Base-by-base conservation (phyloP, 2,888 invertebrate genomes). In the Drosophila monieri region DNA sequence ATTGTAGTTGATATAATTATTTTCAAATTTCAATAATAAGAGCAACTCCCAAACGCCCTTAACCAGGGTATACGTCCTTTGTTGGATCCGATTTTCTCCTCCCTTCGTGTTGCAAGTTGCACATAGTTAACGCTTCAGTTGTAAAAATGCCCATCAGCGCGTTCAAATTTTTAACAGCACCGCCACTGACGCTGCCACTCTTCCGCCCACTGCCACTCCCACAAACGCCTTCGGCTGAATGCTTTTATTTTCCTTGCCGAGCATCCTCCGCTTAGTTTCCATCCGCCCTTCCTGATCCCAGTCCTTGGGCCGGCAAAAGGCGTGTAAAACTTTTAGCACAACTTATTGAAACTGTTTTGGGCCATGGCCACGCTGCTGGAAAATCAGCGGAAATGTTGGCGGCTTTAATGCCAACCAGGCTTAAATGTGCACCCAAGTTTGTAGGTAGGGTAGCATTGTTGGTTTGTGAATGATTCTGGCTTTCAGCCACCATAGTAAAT, bases 61-160 rank as follows among this genome's bases (percentile, higher is more conserved):
- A 3, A 9, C 10, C 39, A 43, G 43, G 43, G 21, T 43, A 43
- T 18, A 2, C 12, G 9, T 32, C 39, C 37, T 3, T 35, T 15
- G 37, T 46, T 39, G 47, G 14, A 14, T 23, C 12, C 49, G 35
- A 18, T 46, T 66, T 61, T 65, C 23, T 53, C 23, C 55, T 39
- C 51, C 10, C 55, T 51, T 58, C 30, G 52, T 56, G 64, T 60
- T 61, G 62, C 68, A 74, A 83, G 73, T 75, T 84, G 74, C 71
- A 78, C 76, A 86, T 80, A 86, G 84, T 86, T 84, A 85, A 86
- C 85, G 87, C 81, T 86, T 80, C 87, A 78, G 78, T 77, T 80
- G 85, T 85, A 77, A 77, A 84, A 84, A 80, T 85, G 85, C 78
- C 85, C 87, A 80, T 75, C 80, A 72, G 77, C 76, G 76, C 76